Conservation (phyloP, 1,140 invertebrate genomes). For the Contarinia nasturtii region DNA sequence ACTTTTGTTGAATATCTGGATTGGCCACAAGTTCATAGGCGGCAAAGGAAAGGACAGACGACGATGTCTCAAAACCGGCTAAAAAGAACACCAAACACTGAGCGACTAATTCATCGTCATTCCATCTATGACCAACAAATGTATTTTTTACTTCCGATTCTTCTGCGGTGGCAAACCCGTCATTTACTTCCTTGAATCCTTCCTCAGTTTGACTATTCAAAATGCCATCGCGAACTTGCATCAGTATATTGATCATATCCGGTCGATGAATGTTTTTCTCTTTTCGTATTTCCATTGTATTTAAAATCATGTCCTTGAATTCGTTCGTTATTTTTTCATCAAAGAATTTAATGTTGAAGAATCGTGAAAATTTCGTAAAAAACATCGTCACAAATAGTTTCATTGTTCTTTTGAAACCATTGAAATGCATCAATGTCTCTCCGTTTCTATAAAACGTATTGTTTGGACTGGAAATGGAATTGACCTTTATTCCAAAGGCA, state of each 20-base stretch:
- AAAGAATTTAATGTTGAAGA: conserved; percentile 9
- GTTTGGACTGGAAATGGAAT: conserved; percentile 15
- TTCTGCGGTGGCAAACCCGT: conserved; percentile 3
- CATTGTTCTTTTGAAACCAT: background rate
- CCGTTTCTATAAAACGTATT: conserved; percentile 21
- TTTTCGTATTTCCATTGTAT: conserved; percentile 18
- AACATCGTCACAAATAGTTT: background rate
- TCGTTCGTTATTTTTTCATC: conserved; percentile 8
- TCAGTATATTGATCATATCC: conserved; percentile 27
- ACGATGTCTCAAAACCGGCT: conserved; percentile 21
- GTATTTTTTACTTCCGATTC: conserved; percentile 3
- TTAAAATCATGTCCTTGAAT: conserved; percentile 15
- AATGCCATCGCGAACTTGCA: conserved; percentile 15
- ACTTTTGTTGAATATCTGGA: conserved; percentile 19
- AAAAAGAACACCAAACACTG: conserved; percentile 24
- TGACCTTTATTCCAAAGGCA: conserved; percentile 18
- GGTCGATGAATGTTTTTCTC: conserved; percentile 18
- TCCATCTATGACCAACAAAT: conserved; percentile 2
- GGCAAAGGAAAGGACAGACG: conserved; percentile 10
- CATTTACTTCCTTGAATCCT: conserved; percentile 1
- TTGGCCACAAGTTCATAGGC: conserved; percentile 14
- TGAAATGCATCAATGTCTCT: conserved; percentile 7
- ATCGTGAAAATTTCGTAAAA: conserved; percentile 7
- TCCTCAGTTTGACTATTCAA: conserved; percentile 1
- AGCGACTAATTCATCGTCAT: conserved; percentile 13